Evolutionary conservation across 2,113 vertebrate species (phyloP).

Genomic region (Lophius piscatorius): DNA sequence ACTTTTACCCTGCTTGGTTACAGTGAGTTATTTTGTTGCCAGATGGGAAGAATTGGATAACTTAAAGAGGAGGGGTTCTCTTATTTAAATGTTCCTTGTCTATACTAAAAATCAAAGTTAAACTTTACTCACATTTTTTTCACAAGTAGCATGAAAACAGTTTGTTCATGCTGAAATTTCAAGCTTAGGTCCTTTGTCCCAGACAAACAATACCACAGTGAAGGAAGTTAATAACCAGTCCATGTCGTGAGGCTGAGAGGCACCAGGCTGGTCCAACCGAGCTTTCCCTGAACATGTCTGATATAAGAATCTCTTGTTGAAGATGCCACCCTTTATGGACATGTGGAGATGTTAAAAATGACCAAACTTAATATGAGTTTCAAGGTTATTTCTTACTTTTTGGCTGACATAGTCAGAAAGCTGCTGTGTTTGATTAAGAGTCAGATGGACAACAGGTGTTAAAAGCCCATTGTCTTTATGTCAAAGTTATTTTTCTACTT

Average conservation of each 20-base stretch:
- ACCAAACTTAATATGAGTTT: too few species aligned
- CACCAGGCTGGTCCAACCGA: conserved; percentile 24
- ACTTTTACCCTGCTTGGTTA: conserved; percentile 67
- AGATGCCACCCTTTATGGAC: background rate
- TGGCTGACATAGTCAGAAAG: too few species aligned
- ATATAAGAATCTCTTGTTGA: background rate
- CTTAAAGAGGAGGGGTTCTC: conserved; percentile 55
- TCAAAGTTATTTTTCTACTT: too few species aligned
- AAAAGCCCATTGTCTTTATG: too few species aligned
- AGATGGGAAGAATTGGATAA: conserved; percentile 43
- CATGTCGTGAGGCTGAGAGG: conserved; percentile 59
- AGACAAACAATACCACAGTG: conserved; percentile 57
- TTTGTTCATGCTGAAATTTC: conserved; percentile 59
- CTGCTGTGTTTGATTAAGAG: too few species aligned
- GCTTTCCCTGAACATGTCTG: conserved; percentile 17
- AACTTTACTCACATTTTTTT: conserved; percentile 47
- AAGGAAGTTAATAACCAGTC: conserved; percentile 58
- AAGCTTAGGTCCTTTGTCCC: conserved; percentile 40
- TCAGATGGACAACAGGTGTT: too few species aligned
- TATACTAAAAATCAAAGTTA: conserved; percentile 38
- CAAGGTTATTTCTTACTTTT: too few species aligned
- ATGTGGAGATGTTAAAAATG: background rate
- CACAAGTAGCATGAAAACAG: conserved; percentile 45
- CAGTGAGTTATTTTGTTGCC: conserved; percentile 58
- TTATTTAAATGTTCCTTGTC: conserved; percentile 63